Evolutionary conservation across 2,888 invertebrate genomes (phyloP).

Genomic region (Elgonia sp.): DNA sequence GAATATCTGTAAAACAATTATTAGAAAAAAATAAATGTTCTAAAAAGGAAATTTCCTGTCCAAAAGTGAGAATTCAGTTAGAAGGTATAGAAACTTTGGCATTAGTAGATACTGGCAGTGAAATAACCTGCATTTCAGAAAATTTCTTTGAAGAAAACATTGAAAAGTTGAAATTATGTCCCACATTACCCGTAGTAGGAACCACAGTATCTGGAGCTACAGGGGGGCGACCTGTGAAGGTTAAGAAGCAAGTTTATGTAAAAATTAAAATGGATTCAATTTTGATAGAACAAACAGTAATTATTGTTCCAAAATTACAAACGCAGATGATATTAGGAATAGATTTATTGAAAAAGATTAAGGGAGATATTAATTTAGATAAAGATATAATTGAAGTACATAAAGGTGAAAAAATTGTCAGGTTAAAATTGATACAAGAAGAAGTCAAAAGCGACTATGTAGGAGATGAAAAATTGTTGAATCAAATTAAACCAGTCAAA

Average conservation of each 20-base stretch:
- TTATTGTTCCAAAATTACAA: background rate
- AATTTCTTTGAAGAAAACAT: background rate
- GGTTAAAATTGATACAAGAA: background rate
- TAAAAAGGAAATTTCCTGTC: background rate
- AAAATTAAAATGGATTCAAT: background rate
- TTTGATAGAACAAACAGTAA: background rate
- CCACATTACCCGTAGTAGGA: background rate
- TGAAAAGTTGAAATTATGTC: background rate
- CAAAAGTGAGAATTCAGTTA: background rate
- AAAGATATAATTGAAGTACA: background rate
- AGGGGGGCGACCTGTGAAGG: background rate
- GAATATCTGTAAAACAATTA: background rate
- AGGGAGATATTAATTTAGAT: background rate
- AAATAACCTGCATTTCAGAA: background rate
- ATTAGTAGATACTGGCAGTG: background rate
- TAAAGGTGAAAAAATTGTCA: background rate
- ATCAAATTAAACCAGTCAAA: too few species aligned
- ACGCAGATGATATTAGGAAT: background rate
- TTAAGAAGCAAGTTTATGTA: background rate
- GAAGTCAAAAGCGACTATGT: background rate
- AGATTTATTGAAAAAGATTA: background rate
- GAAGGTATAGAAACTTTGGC: background rate
- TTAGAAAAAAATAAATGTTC: background rate
- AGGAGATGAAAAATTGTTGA: too few species aligned
- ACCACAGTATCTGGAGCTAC: background rate